These are phyloP conservation scores for Chrysolina haemoptera DNA, from an alignment of 2,888 invertebrate species.

Conservation along the genomic window DNA sequence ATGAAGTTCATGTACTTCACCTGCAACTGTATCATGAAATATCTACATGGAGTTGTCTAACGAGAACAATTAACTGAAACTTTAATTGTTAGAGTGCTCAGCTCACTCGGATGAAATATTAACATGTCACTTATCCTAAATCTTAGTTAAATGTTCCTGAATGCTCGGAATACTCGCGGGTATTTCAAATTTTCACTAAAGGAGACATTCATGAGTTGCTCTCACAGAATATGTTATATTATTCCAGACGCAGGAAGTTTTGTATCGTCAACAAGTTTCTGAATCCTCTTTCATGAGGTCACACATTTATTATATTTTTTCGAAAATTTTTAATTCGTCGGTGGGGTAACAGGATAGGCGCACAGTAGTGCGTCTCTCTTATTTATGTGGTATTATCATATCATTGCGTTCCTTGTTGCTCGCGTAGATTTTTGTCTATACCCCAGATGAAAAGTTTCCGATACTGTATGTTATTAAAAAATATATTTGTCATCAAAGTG, in stretches of 20 bases:
- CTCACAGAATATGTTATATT: not conserved
- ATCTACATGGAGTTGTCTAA: not conserved
- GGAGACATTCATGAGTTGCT: not conserved
- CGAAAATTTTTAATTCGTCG: too few relatives aligned
- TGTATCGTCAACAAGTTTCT: too few relatives aligned
- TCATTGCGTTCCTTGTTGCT: too few relatives aligned
- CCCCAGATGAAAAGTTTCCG: too few relatives aligned
- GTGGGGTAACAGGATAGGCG: too few relatives aligned
- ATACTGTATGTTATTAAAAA: too few relatives aligned
- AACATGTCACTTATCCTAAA: conserved; percentile 1
- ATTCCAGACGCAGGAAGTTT: not conserved
- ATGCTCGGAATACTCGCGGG: not conserved
- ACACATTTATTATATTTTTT: too few relatives aligned
- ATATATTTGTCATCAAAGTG: too few relatives aligned
- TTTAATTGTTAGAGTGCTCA: conserved; percentile 17
- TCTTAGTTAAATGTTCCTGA: not conserved
- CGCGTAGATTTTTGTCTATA: too few relatives aligned
- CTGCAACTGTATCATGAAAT: not conserved
- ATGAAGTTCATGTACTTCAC: not conserved
- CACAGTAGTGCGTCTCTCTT: too few relatives aligned
- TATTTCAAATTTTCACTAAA: not conserved
- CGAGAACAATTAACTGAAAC: not conserved
- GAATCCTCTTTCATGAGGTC: too few relatives aligned
- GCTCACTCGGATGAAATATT: not conserved
- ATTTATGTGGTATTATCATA: too few relatives aligned